phyloP scores from a whole-genome alignment of 2,797 vertebrate species.

The Sebastolobus altivelis region DNA sequence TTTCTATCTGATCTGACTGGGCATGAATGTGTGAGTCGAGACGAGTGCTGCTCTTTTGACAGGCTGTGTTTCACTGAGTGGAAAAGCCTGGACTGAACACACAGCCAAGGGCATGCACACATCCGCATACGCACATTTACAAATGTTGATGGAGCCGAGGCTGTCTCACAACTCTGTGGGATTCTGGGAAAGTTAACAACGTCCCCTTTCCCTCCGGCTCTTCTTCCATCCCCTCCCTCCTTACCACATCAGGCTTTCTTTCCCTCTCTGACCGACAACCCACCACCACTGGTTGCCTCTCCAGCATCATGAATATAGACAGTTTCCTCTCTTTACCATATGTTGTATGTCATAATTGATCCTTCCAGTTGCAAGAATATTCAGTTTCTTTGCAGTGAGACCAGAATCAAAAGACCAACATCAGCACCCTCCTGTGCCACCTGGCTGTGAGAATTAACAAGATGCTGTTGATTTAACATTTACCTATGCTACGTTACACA shows the following conservation, averaged over 20 bases:
- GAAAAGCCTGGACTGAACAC: conserved; percentile 59
- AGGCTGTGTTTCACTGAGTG: conserved; percentile 51
- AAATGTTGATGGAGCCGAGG: conserved; percentile 66
- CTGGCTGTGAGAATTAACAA: not conserved
- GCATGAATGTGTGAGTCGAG: conserved; percentile 23
- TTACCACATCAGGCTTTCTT: conserved; percentile 53
- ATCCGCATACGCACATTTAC: conserved; percentile 32
- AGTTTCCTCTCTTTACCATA: conserved; percentile 50
- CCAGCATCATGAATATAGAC: conserved; percentile 40
- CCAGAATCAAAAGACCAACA: conserved; percentile 5
- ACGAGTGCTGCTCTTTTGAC: conserved; percentile 48
- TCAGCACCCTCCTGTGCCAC: not conserved
- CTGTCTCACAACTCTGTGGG: conserved; percentile 54
- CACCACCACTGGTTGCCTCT: conserved; percentile 34
- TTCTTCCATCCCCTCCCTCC: conserved; percentile 54
- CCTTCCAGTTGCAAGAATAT: conserved; percentile 18
- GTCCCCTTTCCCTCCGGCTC: conserved; percentile 50
- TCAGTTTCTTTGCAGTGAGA: conserved; percentile 1
- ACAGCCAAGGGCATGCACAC: conserved; percentile 34
- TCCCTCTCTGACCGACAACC: conserved; percentile 44
- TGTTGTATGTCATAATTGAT: conserved; percentile 38
- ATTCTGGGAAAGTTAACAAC: conserved; percentile 62
- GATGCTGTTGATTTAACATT: conserved; percentile 33
- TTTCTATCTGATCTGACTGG: conserved; percentile 45
- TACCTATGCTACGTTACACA: not conserved